Percentiles rank a stretch among this genome's conserved stretches.
Conservation (phyloP, 2,797 vertebrate genomes). For the Sparus aurata region DNA sequence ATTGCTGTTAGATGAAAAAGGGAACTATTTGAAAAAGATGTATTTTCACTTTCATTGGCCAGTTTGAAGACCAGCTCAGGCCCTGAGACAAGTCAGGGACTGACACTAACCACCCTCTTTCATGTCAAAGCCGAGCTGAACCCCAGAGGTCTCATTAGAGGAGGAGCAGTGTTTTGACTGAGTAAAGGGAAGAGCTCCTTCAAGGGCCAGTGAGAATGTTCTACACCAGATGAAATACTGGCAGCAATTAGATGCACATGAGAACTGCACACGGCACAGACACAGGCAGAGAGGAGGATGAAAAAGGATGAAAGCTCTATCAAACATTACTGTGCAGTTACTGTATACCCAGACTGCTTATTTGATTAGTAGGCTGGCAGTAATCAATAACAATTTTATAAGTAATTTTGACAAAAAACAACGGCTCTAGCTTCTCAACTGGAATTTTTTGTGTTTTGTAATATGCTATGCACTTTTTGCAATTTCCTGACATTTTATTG, state of each 20-base stretch:
- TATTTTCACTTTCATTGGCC: constrained; percentile 27
- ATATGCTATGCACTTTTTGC: too few relatives aligned
- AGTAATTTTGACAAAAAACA: not conserved
- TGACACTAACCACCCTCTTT: constrained; percentile 60
- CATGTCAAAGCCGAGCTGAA: constrained; percentile 67
- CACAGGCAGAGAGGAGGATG: constrained; percentile 11
- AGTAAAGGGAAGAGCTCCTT: constrained; percentile 68
- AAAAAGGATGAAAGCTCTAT: constrained; percentile 19
- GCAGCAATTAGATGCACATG: constrained; percentile 74
- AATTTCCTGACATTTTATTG: too few relatives aligned
- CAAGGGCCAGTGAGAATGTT: constrained; percentile 74
- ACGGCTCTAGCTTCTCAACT: not conserved
- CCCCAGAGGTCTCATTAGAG: constrained; percentile 82
- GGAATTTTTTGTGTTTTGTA: not conserved
- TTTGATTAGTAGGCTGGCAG: not conserved
- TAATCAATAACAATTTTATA: not conserved
- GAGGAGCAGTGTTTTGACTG: constrained; percentile 67
- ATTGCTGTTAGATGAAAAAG: constrained; percentile 34
- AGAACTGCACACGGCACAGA: constrained; percentile 30
- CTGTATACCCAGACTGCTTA: not conserved
- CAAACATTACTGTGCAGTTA: constrained; percentile 22
- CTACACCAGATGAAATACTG: constrained; percentile 63
- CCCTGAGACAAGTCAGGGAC: constrained; percentile 44
- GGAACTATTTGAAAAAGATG: constrained; percentile 2
- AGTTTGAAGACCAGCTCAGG: constrained; percentile 35